Percentiles rank a stretch among this genome's conserved stretches.
These are phyloP conservation scores for Syritta pipiens DNA, from an alignment of 2,888 invertebrate species.

Conservation along the genomic window DNA sequence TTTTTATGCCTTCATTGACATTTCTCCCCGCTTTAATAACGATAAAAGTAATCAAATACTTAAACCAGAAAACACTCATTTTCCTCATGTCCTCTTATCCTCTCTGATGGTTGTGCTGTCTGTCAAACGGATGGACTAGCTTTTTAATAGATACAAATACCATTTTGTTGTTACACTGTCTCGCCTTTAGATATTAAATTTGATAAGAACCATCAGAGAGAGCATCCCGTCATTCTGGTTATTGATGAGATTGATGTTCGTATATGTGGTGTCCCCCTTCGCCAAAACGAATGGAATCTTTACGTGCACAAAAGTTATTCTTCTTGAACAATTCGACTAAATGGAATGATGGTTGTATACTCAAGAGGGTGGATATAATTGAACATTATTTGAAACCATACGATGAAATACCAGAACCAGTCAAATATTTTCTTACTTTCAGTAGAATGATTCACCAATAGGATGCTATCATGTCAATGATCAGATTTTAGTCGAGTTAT, in stretches of 20 bases:
- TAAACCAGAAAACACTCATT: constrained; percentile 19
- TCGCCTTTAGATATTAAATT: constrained; percentile 53
- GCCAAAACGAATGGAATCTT: constrained; percentile 8
- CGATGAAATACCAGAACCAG: constrained; percentile 17
- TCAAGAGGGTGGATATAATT: constrained; percentile 78
- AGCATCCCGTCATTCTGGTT: constrained; percentile 37
- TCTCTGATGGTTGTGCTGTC: constrained; percentile 26
- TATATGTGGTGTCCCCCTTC: constrained; percentile 14
- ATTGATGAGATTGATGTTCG: constrained; percentile 54
- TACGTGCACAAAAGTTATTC: constrained; percentile 33
- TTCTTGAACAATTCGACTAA: constrained; percentile 45
- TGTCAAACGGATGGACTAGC: constrained; percentile 17
- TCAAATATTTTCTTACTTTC: constrained; percentile 38
- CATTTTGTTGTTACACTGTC: constrained; percentile 11
- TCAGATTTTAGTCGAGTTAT: constrained; percentile 77
- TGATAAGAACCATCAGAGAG: constrained; percentile 52
- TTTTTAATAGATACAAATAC: constrained; percentile 18
- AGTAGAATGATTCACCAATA: constrained; percentile 24
- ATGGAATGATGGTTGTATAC: constrained; percentile 71
- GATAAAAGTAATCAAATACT: constrained; percentile 12
- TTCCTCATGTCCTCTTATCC: not conserved
- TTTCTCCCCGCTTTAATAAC: not conserved
- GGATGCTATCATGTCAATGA: constrained; percentile 70
- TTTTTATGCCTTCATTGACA: not conserved
- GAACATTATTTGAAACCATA: constrained; percentile 71